Evolutionary conservation across 2,113 vertebrate species (phyloP).

Genomic region (Thomomys bottae): DNA sequence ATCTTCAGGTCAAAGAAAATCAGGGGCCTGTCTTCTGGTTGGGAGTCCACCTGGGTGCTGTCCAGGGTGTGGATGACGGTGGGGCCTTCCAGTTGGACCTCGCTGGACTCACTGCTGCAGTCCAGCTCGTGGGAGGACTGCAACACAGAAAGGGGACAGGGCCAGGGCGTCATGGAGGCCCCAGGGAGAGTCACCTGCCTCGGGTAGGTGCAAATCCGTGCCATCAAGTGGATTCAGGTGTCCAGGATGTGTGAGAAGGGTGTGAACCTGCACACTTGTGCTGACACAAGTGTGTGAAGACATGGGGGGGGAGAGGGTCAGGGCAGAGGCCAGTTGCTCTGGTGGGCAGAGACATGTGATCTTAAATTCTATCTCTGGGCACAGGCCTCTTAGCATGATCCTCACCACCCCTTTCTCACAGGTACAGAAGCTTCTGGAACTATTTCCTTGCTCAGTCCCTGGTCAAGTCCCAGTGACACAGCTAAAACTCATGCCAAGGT

Average conservation of each 20-base stretch:
- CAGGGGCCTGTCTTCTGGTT: constrained; percentile 63
- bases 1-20: constrained; percentile 83
- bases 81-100: constrained; percentile 65
- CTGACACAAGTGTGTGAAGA: neutral
- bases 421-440: neutral
- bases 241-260: neutral
- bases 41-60: neutral
- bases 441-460: neutral
- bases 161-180: constrained; percentile 14
- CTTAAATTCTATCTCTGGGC: too few species aligned
- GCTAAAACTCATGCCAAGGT: too few species aligned
- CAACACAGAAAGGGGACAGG: constrained; percentile 68
- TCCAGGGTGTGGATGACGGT: neutral
- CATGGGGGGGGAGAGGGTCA: neutral
- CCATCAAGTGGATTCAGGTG: too few species aligned
- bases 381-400: neutral
- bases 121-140: constrained; percentile 68
- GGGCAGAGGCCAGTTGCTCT: neutral
- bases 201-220: neutral
- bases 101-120: constrained; percentile 69
- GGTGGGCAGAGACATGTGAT: neutral
- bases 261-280: neutral
- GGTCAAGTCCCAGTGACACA: too few species aligned
- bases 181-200: accelerated
- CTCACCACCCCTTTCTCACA: neutral